Percentiles rank a stretch among this genome's conserved stretches.
These are phyloP conservation scores for Paradoxurus hermaphroditus DNA, from an alignment of 2,113 vertebrate species.

Conservation along the genomic window DNA sequence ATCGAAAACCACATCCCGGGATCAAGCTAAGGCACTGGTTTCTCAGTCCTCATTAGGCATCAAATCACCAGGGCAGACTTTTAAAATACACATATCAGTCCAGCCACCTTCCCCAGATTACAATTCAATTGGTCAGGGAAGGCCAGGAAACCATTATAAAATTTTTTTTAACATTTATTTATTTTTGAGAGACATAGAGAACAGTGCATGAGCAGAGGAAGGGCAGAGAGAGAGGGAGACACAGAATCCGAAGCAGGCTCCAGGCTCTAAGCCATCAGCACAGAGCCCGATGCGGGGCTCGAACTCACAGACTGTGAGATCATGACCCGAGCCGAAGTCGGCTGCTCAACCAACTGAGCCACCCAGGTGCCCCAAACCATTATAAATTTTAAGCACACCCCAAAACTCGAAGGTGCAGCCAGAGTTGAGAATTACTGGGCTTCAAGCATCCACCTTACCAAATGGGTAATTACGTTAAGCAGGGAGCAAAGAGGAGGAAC, in stretches of 20 bases:
- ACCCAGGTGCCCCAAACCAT: too few species aligned
- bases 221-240: too few species aligned
- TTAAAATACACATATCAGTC: not conserved
- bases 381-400: not conserved
- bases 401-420: not conserved
- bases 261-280: too few species aligned
- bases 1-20: not conserved
- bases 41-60: not conserved
- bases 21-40: not conserved
- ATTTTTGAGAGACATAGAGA: too few species aligned
- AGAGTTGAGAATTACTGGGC: not conserved
- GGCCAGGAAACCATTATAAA: not conserved
- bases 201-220: too few species aligned
- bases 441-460: not conserved
- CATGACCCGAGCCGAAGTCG: too few species aligned
- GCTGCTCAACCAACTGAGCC: too few species aligned
- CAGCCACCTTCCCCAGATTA: not conserved
- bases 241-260: too few species aligned
- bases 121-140: not conserved
- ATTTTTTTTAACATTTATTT: too few species aligned
- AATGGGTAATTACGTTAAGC: not conserved
- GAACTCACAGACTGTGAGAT: too few species aligned
- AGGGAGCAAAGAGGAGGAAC: not conserved
- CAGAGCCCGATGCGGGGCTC: too few species aligned
- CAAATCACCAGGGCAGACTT: not conserved